Percentiles rank a stretch among this genome's conserved stretches.
These are phyloP conservation scores for Percina caprodes DNA, from an alignment of 2,113 vertebrate species.

Conservation along the genomic window DNA sequence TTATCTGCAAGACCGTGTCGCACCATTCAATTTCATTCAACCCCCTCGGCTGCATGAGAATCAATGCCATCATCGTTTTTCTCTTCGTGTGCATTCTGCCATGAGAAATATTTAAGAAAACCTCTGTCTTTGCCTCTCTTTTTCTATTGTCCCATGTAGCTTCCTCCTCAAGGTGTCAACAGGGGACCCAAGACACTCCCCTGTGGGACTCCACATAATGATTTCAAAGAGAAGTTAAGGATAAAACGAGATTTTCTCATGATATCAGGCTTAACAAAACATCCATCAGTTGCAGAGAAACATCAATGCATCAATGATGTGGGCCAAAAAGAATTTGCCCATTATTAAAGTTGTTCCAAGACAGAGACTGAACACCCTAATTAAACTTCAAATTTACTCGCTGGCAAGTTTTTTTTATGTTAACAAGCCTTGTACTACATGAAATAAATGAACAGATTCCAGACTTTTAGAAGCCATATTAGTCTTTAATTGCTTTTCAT, in stretches of 20 bases:
- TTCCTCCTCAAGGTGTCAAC: not conserved
- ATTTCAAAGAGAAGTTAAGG: not conserved
- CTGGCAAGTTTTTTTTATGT: constrained; percentile 1
- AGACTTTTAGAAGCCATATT: constrained; percentile 60
- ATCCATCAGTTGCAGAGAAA: not conserved
- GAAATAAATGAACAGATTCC: constrained; percentile 53
- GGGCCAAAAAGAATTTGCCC: not conserved
- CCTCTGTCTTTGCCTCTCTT: not conserved
- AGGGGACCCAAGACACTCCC: not conserved
- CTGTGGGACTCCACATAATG: constrained; percentile 19
- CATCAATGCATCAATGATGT: not conserved
- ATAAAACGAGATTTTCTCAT: not conserved
- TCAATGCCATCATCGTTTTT: not conserved
- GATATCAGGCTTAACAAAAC: not conserved
- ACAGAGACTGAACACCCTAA: not conserved
- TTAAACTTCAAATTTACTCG: constrained; percentile 34
- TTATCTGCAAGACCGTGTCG: too few relatives aligned
- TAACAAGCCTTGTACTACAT: constrained; percentile 46
- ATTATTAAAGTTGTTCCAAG: constrained; percentile 20
- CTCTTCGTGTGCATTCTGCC: not conserved
- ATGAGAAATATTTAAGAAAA: not conserved
- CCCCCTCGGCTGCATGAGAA: not conserved
- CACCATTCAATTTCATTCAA: too few relatives aligned
- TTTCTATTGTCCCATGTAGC: not conserved
- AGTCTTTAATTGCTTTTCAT: constrained; percentile 61